phyloP scores from a whole-genome alignment of 2,113 vertebrate genomes.

The Thamnophis sirtalis region DNA sequence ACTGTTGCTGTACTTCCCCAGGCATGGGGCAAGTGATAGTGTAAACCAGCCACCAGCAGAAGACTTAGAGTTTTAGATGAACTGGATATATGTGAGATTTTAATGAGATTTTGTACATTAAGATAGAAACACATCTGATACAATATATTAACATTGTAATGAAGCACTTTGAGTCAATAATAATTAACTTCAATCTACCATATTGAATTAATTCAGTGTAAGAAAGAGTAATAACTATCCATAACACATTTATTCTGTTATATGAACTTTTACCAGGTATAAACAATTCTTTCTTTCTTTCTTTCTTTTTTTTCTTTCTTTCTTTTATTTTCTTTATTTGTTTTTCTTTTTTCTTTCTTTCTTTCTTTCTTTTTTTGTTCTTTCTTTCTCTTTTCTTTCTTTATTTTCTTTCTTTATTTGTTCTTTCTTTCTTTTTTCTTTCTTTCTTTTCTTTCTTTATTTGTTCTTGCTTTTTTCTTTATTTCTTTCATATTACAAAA shows the following conservation, averaged over 20 bases:
- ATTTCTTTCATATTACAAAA: neutral
- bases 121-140: neutral
- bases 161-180: neutral
- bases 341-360: too few species aligned
- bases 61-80: neutral
- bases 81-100: neutral
- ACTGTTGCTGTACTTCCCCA: neutral
- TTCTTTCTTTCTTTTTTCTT: rapidly evolving
- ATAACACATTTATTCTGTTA: neutral
- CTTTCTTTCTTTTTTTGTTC: too few species aligned
- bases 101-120: neutral
- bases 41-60: slow-evolving; percentile 11
- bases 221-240: neutral
- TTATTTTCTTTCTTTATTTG: too few species aligned
- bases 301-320: too few species aligned
- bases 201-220: neutral
- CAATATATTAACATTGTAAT: neutral
- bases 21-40: neutral
- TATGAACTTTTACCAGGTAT: too few species aligned
- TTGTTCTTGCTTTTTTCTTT: too few species aligned
- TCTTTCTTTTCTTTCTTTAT: too few species aligned
- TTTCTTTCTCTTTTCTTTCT: rapidly evolving
- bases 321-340: too few species aligned
- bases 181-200: neutral
- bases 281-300: too few species aligned